Percentiles rank a stretch among this genome's conserved stretches.
Evolutionary conservation across 1,140 invertebrate species (phyloP).

Genomic region (Ptiloglossa arizonensis): DNA sequence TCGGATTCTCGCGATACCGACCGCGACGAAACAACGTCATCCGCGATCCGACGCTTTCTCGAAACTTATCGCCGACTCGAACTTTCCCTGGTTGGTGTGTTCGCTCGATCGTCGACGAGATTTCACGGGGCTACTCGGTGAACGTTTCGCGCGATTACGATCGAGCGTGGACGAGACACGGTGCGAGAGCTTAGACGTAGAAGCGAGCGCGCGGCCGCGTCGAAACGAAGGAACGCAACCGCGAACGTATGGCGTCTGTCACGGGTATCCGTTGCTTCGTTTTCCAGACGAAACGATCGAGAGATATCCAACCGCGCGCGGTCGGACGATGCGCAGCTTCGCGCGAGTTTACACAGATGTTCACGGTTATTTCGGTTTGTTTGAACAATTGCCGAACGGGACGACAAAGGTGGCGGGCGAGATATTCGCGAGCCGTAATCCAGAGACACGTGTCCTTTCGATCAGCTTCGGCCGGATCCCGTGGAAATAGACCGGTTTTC

Average conservation of each 20-base stretch:
- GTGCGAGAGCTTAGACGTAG: too few relatives aligned
- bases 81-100: not conserved
- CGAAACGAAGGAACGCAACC: conserved; percentile 15
- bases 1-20: not conserved
- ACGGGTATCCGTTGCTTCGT: not conserved
- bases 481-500: not conserved
- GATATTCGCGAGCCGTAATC: conserved; percentile 34
- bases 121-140: not conserved
- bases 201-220: not conserved
- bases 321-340: conserved; percentile 46
- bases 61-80: not conserved
- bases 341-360: conserved; percentile 68
- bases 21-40: not conserved
- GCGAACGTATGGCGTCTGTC: conserved; percentile 4
- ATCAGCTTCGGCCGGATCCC: not conserved
- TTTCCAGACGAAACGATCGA: conserved; percentile 20
- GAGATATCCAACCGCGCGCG: conserved; percentile 50
- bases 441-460: conserved; percentile 1
- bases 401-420: conserved; percentile 35
- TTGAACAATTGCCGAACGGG: conserved; percentile 68
- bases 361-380: conserved; percentile 55
- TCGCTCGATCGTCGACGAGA: too few relatives aligned
- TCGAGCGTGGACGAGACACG: too few relatives aligned
- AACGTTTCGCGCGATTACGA: not conserved
- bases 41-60: not conserved